Base-by-base conservation (phyloP, 2,888 invertebrate species). In the Empis livida region DNA sequence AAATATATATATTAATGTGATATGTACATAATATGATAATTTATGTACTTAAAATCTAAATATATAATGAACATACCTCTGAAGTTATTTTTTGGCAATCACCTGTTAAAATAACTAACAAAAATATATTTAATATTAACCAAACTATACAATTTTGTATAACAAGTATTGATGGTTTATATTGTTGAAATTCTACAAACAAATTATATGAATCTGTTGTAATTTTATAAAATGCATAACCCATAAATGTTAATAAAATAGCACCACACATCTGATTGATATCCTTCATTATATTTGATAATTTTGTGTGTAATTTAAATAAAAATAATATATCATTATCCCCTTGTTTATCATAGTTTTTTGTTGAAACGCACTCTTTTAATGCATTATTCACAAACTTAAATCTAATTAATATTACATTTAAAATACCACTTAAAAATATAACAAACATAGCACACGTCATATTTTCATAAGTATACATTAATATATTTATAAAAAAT, bases 161-260 rank as follows among this genome's bases (percentile, higher is more conserved):
- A 4, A 61, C 53, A 39, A 54, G 54, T 13, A 53, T 11, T 1
- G 67, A 63, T 10, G 61, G 52, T 30, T 49, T 42, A 4, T 55
- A 53, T 40, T 57, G 57, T 23, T 57, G 61, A 27, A 65, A 61
- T 50, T 65, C 63, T 2, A 67, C 61, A 45, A 66, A 66, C 1
- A 66, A 56, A 51, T 62, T 61, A n/a, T 66, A 66, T 13, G 63
- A 61, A 27, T 62, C 64, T 27, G 65, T 63, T 20, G 65, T 67
- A 39, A 67, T 64, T 15, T 60, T 60, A 47, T 66, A 66, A 49
- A 67, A 66, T 3, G 62, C 59, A 47, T 61, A 66, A 3, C 64
- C 66, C 59, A 67, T 58, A 47, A 63, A 64, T 31, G 59, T 57
- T 6, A 66, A 62, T 32, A 66, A 51, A 43, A 65, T 59, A 37